Conservation (phyloP, 2,113 vertebrate species). For the Prochilodus magdalenae region DNA sequence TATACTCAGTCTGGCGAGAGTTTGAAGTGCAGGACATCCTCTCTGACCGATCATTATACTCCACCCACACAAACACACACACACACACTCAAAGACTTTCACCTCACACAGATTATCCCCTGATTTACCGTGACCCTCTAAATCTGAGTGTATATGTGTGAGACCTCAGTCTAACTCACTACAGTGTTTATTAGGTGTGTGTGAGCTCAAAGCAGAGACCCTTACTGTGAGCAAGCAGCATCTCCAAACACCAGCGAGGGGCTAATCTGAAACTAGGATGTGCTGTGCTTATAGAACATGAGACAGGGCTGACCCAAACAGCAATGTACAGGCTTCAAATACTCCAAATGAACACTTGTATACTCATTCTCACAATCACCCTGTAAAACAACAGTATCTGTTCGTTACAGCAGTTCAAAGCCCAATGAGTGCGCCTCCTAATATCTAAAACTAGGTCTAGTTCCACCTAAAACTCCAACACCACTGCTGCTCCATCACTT, state of each 20-base stretch:
- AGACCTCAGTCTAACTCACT: neutral
- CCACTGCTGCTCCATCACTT: no score
- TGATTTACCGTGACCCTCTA: neutral
- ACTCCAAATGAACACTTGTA: no score
- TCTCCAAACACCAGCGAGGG: conserved; percentile 9
- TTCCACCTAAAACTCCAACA: no score
- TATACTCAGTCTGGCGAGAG: conserved; percentile 38
- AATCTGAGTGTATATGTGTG: neutral
- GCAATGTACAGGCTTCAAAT: no score
- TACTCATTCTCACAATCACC: no score
- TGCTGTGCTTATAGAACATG: neutral
- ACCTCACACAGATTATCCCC: neutral
- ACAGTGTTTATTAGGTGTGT: conserved; percentile 5
- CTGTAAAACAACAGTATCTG: no score
- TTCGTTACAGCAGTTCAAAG: no score
- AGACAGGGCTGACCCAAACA: no score
- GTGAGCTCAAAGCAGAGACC: conserved; percentile 1
- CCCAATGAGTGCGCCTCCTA: no score
- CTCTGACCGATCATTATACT: conserved; percentile 46
- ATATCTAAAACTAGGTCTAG: no score
- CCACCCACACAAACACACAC: conserved; percentile 16
- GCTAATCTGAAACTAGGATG: conserved; percentile 11
- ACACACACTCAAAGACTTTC: conserved; percentile 6
- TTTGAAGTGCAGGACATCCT: conserved; percentile 55
- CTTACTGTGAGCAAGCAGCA: conserved; percentile 1